These are phyloP conservation scores for Uloborus plumipes DNA, from an alignment of 2,888 invertebrate species.

Conservation along the genomic window DNA sequence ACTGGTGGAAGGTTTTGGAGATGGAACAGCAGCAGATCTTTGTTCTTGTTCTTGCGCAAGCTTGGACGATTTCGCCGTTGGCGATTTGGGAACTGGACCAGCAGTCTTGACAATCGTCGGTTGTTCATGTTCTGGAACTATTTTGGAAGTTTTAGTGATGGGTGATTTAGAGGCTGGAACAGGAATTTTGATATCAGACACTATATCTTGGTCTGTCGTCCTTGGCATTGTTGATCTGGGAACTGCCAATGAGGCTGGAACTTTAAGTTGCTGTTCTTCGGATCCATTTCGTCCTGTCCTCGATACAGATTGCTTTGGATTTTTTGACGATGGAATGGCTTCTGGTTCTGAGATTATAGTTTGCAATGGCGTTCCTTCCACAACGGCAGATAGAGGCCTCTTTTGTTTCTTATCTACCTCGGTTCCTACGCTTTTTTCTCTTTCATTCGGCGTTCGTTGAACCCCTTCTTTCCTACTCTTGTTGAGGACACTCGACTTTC, in stretches of 20 bases:
- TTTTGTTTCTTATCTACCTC: slow-evolving; percentile 42
- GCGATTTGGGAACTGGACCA: slow-evolving; percentile 1
- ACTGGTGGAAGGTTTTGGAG: slow-evolving; percentile 1
- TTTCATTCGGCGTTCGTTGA: slow-evolving; percentile 41
- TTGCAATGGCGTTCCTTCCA: slow-evolving; percentile 11
- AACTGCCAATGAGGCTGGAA: not conserved
- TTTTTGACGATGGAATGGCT: too few species aligned
- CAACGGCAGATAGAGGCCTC: slow-evolving; percentile 45
- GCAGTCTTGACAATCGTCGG: not conserved
- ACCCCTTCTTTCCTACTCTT: slow-evolving; percentile 49
- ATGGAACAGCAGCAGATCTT: not conserved
- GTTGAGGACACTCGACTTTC: slow-evolving; percentile 18
- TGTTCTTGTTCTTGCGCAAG: too few species aligned
- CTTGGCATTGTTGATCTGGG: not conserved
- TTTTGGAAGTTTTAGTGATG: not conserved
- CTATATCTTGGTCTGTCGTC: slow-evolving; percentile 2
- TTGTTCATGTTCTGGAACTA: too few species aligned
- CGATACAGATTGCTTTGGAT: not conserved
- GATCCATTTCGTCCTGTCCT: not conserved
- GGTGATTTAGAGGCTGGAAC: not conserved
- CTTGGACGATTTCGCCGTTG: not conserved
- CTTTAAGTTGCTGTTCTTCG: too few species aligned
- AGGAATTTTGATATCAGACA: too few species aligned
- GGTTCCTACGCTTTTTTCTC: slow-evolving; percentile 29
- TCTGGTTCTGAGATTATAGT: too few species aligned